These are phyloP conservation scores for Nezara viridula DNA, from an alignment of 2,888 invertebrate species.

Conservation along the genomic window DNA sequence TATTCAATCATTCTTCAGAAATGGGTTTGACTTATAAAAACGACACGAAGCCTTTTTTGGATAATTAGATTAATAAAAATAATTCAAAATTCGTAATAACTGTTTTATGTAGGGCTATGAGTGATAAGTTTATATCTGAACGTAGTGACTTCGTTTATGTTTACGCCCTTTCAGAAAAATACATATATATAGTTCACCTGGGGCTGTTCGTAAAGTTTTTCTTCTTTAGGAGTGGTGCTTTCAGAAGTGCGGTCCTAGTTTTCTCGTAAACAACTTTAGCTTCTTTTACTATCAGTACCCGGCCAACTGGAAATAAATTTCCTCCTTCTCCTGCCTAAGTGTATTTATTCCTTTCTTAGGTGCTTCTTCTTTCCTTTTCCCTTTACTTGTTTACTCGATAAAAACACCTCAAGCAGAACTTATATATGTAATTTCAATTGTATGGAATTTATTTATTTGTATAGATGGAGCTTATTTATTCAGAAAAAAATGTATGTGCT, in stretches of 20 bases:
- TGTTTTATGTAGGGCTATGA: no score
- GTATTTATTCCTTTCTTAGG: slow-evolving; percentile 34
- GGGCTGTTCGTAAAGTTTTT: neutral
- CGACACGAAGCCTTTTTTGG: no score
- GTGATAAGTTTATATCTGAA: no score
- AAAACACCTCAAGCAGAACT: neutral
- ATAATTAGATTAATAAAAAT: no score
- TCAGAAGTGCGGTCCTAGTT: slow-evolving; percentile 3
- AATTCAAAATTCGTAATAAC: no score
- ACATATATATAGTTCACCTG: slow-evolving; percentile 7
- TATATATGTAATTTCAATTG: neutral
- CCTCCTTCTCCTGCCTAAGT: slow-evolving; percentile 9
- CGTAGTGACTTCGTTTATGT: neutral
- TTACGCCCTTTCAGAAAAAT: neutral
- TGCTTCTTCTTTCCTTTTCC: neutral
- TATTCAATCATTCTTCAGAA: no score
- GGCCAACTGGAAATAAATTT: slow-evolving; percentile 17
- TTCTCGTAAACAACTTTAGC: slow-evolving; percentile 33
- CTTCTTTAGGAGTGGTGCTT: neutral
- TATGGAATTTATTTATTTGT: neutral
- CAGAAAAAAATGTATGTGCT: neutral
- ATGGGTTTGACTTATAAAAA: no score
- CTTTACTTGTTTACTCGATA: neutral
- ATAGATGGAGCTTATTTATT: neutral
- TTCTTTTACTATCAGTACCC: slow-evolving; percentile 1